A percentile compares a stretch with the other conserved stretches of the same genome.
Conservation (phyloP, 2,797 vertebrate species). For the Crenuchus spilurus region DNA sequence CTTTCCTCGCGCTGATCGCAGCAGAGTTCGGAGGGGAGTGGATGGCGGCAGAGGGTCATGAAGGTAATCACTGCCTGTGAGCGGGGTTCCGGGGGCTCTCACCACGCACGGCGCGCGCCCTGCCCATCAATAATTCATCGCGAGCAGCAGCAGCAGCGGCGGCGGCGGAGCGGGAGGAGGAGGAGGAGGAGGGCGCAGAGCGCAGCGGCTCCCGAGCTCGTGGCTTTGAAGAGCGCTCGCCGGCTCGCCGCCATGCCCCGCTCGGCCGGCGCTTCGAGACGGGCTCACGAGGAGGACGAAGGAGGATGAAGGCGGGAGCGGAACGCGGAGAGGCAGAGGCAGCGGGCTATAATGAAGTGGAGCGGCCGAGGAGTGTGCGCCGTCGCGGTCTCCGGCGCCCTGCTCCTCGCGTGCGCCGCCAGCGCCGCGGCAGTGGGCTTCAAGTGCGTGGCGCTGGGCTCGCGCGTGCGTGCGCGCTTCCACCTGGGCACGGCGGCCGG, state of each 20-base stretch:
- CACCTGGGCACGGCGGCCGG: constrained; percentile 88
- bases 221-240: constrained; percentile 73
- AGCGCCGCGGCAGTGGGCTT: constrained; percentile 90
- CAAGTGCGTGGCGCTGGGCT: constrained; percentile 89
- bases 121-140: constrained; percentile 80
- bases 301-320: constrained; percentile 88
- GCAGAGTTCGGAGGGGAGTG: constrained; percentile 47
- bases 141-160: constrained; percentile 39
- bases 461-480: constrained; percentile 88
- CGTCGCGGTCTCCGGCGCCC: constrained; percentile 86
- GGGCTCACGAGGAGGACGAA: constrained; percentile 79
- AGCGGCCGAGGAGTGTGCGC: constrained; percentile 94
- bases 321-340: constrained; percentile 75
- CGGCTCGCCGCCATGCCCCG: constrained; percentile 74
- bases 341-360: constrained; percentile 93
- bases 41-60: constrained; percentile 66
- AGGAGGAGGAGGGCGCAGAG: constrained; percentile 67
- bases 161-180: constrained; percentile 71
- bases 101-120: constrained; percentile 60
- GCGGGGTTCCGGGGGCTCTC: constrained; percentile 60
- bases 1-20: constrained; percentile 47
- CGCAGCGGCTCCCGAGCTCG: constrained; percentile 60
- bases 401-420: constrained; percentile 92
- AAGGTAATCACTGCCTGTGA: constrained; percentile 60
- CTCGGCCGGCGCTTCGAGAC: constrained; percentile 77